Base-by-base conservation (phyloP, 1,140 invertebrate species). In the Scaptomyza montana region DNA sequence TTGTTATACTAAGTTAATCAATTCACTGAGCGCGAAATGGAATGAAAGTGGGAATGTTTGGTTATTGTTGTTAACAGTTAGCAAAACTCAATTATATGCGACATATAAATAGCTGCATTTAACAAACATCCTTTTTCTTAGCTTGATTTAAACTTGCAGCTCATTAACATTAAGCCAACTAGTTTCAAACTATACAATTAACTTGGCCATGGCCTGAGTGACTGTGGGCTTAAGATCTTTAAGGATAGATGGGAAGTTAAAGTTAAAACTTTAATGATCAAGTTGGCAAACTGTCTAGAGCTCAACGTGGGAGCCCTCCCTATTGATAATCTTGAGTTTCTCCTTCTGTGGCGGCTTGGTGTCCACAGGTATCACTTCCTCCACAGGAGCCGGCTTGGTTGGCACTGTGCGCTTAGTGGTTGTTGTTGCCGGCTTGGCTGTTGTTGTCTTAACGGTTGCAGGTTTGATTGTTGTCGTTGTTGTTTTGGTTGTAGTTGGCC, bases 291-390 rank as follows among this genome's bases (percentile, higher is more conserved):
- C 46, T 60, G 30, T 16, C 91, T 92, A 92, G 41, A 92, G 74
- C 63, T 92, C 89, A 21, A 91, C 80, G 19, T 92, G 91, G 13
- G 60, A 73, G 49, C 93, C 93, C 70, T 92, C 92, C 71, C 93
- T 94, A 69, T 92, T 94, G 51, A 94, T 94, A 5, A 94, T 93
- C 89, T 94, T 94, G 30, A 94, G 89, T 62, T 92, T 93, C 73
- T 93, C 93, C 50, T 92, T 92, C 60, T 89, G 91, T 3, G 93
- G 93, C 36, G 93, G 93, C 41, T 79, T 76, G n/a, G 93, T 94
- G 62, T 94, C 93, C 2, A 91, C 92, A 5, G 92, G 92, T 49
- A 94, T 93, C 16, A 93, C 87, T 79, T 94, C 94, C 64, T 92
- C 86, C 3, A 94, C 92, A 3, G 94, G 94, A 54, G 93, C 93